Percentiles rank a stretch among this genome's conserved stretches.
phyloP scores from a whole-genome alignment of 2,797 vertebrate species.

The Arrhamphus sclerolepis region DNA sequence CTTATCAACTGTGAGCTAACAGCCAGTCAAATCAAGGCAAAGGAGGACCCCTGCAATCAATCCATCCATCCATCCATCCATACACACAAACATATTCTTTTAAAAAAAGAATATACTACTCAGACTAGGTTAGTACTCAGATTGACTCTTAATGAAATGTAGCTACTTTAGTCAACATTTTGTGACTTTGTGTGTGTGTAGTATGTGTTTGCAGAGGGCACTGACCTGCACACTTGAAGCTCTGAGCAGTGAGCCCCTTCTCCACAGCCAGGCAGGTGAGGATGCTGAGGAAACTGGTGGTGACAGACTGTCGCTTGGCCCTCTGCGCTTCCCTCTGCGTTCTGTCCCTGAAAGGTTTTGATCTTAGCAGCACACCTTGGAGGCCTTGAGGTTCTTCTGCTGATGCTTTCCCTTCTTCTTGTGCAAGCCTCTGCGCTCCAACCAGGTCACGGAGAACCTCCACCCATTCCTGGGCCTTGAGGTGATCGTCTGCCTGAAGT shows the following conservation, averaged over 20 bases:
- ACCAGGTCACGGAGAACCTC: conserved; percentile 84
- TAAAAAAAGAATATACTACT: too few species aligned
- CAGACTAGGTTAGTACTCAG: too few species aligned
- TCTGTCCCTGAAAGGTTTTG: conserved; percentile 69
- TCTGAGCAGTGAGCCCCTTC: conserved; percentile 95
- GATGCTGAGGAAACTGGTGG: conserved; percentile 96
- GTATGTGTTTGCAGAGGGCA: conserved; percentile 1
- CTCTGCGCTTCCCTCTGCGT: conserved; percentile 82
- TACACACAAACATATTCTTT: too few species aligned
- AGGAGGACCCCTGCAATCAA: too few species aligned
- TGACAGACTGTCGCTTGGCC: conserved; percentile 93
- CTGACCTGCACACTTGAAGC: conserved; percentile 98
- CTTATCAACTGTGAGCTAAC: too few species aligned
- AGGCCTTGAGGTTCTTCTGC: conserved; percentile 71
- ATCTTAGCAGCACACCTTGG: conserved; percentile 71
- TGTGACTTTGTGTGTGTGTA: neutral
- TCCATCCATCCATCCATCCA: too few species aligned
- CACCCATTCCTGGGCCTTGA: conserved; percentile 91
- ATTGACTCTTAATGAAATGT: too few species aligned
- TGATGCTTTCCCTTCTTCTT: conserved; percentile 66
- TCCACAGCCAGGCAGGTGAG: conserved; percentile 94
- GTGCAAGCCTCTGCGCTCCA: conserved; percentile 71
- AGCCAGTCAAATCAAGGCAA: too few species aligned
- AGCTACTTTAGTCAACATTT: too few species aligned
- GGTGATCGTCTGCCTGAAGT: conserved; percentile 85